Base-by-base conservation (phyloP, 2,113 vertebrate species). In the Panthera uncia region DNA sequence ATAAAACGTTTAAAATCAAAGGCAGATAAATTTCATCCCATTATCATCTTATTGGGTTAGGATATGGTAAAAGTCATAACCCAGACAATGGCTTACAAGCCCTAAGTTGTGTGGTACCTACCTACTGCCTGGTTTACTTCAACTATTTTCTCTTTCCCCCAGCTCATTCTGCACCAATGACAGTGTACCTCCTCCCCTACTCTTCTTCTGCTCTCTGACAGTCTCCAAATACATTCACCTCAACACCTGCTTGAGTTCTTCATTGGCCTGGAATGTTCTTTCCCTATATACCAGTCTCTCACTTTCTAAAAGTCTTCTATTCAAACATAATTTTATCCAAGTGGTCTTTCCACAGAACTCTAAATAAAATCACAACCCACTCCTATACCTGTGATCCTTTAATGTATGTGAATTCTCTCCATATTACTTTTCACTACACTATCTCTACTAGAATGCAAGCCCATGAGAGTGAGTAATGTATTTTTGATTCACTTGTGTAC, bases 151-250 rank as follows among this genome's bases (percentile, higher is more conserved):
- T 18, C n/a, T 29, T 27, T 36, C 23, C 23, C 27, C 11, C 13
- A 52, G 29, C 10, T 33, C 8, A 45, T 7, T 61, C 55, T 31
- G 57, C 25, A 21, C 4, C 27, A 50, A 25, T 38, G 5, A 14
- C 14, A 63, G 19, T 27, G 31, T 0, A 3, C 31, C 33, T 69
- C 23, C 13, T 5, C 12, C 8, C 36, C 3, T 1, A 4, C 6
- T 19, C 29, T 55, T 48, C 14, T 7, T 7, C 61, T 94, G 1
- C 12, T 18, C 18, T 38, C 4, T 18, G 14, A 52, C 38, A 19
- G 66, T 38, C 4, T 33, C 15, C 4, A 13, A 4, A n/a, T 15
- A 19, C 31, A 11, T 61, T 63, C 16, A 29, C 7, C 31, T 71
- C 7, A 19, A 8, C 8, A 1, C 38, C 15, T 78, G 3, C 5